These are phyloP conservation scores for Cataglyphis altisquamis DNA, from an alignment of 2,888 invertebrate species.

Conservation along the genomic window DNA sequence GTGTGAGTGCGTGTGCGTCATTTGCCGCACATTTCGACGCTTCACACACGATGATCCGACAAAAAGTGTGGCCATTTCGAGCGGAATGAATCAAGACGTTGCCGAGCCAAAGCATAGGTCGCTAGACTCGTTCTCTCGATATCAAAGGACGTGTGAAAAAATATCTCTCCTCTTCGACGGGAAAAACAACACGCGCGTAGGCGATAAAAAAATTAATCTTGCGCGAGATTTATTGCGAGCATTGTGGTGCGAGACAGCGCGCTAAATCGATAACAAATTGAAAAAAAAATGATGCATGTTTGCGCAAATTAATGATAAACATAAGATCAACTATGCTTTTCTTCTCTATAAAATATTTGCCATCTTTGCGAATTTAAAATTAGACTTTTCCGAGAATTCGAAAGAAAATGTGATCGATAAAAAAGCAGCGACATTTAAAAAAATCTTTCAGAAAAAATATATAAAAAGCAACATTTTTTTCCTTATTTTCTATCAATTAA, in stretches of 20 bases:
- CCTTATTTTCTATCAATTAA: neutral
- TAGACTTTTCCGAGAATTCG: neutral
- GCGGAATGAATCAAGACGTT: neutral
- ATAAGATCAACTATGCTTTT: neutral
- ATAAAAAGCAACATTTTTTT: neutral
- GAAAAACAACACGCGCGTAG: slow-evolving; percentile 18
- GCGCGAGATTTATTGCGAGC: slow-evolving; percentile 31
- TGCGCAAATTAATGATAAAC: slow-evolving; percentile 3
- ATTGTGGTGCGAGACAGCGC: slow-evolving; percentile 11
- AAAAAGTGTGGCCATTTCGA: slow-evolving; percentile 26
- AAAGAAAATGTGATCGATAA: neutral
- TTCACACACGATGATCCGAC: neutral
- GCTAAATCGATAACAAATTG: slow-evolving; percentile 42
- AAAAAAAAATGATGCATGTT: slow-evolving; percentile 13
- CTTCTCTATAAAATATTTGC: neutral
- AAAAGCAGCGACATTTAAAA: neutral
- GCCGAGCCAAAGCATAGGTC: neutral
- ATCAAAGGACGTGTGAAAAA: slow-evolving; percentile 35
- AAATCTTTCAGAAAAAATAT: neutral
- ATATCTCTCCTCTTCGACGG: slow-evolving; percentile 2
- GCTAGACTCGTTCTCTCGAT: slow-evolving; percentile 11
- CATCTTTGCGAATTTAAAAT: neutral
- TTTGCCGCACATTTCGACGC: neutral
- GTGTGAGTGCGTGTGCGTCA: neutral
- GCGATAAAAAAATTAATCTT: slow-evolving; percentile 41